Evolutionary conservation across 2,888 invertebrate species (phyloP), one percentile per base, ranked within the genome.

Genomic region (Hydraecia micacea): DNA sequence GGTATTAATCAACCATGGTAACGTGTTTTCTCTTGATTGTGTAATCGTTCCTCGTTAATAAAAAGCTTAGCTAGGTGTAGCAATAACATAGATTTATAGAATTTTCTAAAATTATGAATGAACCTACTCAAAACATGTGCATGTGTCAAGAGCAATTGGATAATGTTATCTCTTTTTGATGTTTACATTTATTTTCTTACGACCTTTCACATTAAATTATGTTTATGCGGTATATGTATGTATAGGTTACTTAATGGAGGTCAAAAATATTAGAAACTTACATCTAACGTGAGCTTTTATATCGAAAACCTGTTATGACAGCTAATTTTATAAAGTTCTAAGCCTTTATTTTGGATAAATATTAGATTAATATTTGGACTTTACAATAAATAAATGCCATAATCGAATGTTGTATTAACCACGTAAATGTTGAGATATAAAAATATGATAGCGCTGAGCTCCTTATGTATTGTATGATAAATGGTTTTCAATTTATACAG

Each of bases 401-500:
- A 84, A 77, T 82, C 68, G 73, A 78, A 84, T 85, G 79, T 83
- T 88, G 72, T 80, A 83, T 86, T 84, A 87, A 90, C 68, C 84
- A 90, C 81, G 85, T 89, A 86, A 86, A 86, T 86, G 88, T 91
- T 91, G 92, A 93, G 80, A 77, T 87, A 75, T 71, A 75, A 85
- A 87, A 86, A 92, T 93, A 93, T 89, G 87, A 91, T 92, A 88
- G 79, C 91, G 90, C 90, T 92, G 92, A 94, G 93, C 93, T 93
- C 90, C 90, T 92, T 92, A 92, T 91, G 91, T 94, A 94, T 95
- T 91, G 93, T 93, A 95, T 96, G 96, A 96, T 94, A 94, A 95
- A 96, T 96, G 92, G 95, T 94, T 95, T 96, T 94, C 96, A 95
- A 96, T 96, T 96, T 96, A 94, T 93, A 92, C 92, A 91, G 93